Conservation (phyloP, 2,113 vertebrate genomes). For the Dasyprocta punctata region DNA sequence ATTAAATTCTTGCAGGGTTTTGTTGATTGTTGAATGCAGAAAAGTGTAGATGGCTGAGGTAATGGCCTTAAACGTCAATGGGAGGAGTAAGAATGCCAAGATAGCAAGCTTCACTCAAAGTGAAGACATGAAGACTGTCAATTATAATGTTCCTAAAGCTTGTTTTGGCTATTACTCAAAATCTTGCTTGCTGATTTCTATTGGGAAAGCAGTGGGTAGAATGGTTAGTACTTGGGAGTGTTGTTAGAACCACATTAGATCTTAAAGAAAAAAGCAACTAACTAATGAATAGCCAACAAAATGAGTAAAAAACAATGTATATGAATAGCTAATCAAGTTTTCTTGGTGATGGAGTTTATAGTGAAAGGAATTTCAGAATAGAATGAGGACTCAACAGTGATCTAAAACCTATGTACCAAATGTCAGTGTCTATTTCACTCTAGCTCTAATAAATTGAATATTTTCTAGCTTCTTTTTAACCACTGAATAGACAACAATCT, state of each 20-base stretch:
- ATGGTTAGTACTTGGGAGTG: background rate
- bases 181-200: background rate
- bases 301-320: background rate
- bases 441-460: background rate
- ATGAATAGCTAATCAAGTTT: background rate
- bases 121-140: background rate
- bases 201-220: background rate
- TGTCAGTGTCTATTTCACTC: background rate
- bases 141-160: slow-evolving; percentile 9
- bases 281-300: background rate
- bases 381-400: background rate
- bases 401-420: background rate
- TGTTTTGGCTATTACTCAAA: background rate
- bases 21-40: slow-evolving; percentile 34
- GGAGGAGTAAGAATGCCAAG: background rate
- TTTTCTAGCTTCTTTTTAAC: background rate
- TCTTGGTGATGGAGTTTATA: background rate
- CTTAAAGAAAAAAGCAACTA: background rate
- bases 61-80: slow-evolving; percentile 18
- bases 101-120: background rate
- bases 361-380: background rate
- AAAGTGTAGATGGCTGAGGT: background rate
- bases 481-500: background rate
- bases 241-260: background rate
- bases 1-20: slow-evolving; percentile 41